Evolutionary conservation across 2,888 invertebrate genomes (phyloP).

Genomic region (Hirtodrosophila alboralis): DNA sequence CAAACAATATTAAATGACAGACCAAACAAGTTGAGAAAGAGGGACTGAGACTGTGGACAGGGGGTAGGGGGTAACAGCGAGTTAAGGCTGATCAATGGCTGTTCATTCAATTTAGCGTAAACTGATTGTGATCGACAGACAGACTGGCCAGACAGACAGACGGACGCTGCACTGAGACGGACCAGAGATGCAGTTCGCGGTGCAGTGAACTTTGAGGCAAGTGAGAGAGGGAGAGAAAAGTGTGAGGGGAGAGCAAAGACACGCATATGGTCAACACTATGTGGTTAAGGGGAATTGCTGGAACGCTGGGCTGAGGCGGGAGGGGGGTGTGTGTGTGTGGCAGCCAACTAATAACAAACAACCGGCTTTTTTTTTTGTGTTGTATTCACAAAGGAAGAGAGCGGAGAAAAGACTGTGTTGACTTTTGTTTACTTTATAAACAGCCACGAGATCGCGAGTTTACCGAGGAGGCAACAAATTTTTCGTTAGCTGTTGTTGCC

Average conservation of each 20-base stretch:
- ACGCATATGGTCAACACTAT: constrained; percentile 49
- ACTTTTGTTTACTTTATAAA: constrained; percentile 68
- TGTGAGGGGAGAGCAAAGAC: constrained; percentile 12
- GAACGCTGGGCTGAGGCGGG: no score
- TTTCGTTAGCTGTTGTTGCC: constrained; percentile 40
- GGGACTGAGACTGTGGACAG: no score
- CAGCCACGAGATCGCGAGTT: constrained; percentile 33
- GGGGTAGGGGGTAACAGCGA: constrained; percentile 1
- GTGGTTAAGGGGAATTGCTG: not conserved
- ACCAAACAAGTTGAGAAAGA: constrained; percentile 21
- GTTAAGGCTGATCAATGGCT: constrained; percentile 67
- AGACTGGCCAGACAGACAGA: no score
- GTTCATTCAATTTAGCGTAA: constrained; percentile 74
- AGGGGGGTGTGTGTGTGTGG: not conserved
- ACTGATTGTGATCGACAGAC: constrained; percentile 74
- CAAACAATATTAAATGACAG: constrained; percentile 40
- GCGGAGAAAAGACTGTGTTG: constrained; percentile 3
- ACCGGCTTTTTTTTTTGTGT: constrained; percentile 62
- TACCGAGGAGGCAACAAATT: constrained; percentile 26
- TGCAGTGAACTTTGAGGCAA: constrained; percentile 52
- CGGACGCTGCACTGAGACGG: constrained; percentile 6
- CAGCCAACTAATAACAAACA: constrained; percentile 60
- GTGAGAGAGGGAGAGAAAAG: constrained; percentile 29
- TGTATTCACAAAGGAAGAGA: constrained; percentile 10
- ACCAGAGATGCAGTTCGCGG: constrained; percentile 48